phyloP scores from a whole-genome alignment of 2,113 vertebrate genomes.

The Nicator chloris region DNA sequence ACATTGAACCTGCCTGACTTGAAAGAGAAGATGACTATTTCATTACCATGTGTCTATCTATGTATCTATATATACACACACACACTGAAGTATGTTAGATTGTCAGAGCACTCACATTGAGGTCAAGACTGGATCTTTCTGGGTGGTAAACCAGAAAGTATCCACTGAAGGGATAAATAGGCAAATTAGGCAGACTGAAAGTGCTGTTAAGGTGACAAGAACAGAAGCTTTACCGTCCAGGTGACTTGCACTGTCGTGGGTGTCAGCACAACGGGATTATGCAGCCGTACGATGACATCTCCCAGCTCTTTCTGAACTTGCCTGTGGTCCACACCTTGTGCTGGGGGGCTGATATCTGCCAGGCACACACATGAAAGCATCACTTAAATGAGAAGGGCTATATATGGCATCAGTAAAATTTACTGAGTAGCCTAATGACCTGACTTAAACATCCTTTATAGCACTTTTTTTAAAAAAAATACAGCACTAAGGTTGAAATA shows the following conservation, averaged over 20 bases:
- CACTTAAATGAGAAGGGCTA: not conserved
- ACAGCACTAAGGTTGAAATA: not conserved
- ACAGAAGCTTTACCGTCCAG: conserved; percentile 86
- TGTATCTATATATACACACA: not conserved
- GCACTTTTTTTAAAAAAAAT: not conserved
- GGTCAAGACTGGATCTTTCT: not conserved
- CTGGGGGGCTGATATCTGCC: conserved; percentile 95
- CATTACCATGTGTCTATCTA: not conserved
- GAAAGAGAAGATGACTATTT: not conserved
- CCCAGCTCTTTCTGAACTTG: conserved; percentile 98
- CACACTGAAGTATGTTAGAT: not conserved
- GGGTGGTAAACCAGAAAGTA: not conserved
- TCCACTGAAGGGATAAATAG: not conserved
- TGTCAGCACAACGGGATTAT: conserved; percentile 90
- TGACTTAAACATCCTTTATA: not conserved
- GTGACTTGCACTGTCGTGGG: conserved; percentile 94
- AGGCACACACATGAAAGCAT: not conserved
- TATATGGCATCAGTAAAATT: not conserved
- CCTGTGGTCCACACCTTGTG: conserved; percentile 96
- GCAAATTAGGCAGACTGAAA: not conserved
- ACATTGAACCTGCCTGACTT: not conserved
- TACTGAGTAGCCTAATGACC: not conserved
- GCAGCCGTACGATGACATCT: conserved; percentile 91
- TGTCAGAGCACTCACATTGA: not conserved
- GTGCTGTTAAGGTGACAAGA: not conserved